phyloP scores from a whole-genome alignment of 2,888 invertebrate species.

The Stratiomys singularior region DNA sequence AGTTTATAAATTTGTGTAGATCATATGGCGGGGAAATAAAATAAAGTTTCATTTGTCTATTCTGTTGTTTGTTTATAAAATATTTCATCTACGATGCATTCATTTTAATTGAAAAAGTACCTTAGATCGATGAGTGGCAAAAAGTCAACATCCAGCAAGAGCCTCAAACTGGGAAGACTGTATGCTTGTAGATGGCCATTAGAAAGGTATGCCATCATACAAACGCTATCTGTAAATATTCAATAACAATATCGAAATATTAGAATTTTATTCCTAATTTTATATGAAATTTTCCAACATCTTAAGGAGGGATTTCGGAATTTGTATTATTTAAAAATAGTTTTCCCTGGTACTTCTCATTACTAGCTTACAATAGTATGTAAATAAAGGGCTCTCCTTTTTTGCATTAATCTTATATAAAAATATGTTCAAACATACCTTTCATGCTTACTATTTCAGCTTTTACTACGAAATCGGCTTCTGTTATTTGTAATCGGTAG shows the following conservation, averaged over 20 bases:
- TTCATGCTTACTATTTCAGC: constrained; percentile 92
- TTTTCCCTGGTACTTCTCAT: too few species aligned
- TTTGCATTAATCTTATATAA: too few species aligned
- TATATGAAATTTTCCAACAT: too few species aligned
- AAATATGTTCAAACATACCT: too few species aligned
- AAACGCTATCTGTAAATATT: constrained; percentile 82
- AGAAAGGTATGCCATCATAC: constrained; percentile 92
- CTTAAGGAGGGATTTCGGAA: too few species aligned
- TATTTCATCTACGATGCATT: neutral
- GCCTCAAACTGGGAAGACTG: constrained; percentile 94
- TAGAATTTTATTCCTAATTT: too few species aligned
- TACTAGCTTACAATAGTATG: too few species aligned
- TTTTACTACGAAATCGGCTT: constrained; percentile 92
- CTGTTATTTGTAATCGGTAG: constrained; percentile 91
- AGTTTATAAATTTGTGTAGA: neutral
- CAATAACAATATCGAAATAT: too few species aligned
- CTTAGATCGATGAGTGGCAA: constrained; percentile 93
- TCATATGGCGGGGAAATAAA: neutral
- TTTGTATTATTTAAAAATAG: too few species aligned
- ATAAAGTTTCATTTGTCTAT: neutral
- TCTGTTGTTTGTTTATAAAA: neutral
- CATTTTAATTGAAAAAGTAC: constrained; percentile 66
- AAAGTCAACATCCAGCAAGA: constrained; percentile 92
- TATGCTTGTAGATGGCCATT: constrained; percentile 93
- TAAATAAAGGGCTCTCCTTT: too few species aligned